Conservation (phyloP, 2,888 invertebrate species). For the Cephus rjabovi region DNA sequence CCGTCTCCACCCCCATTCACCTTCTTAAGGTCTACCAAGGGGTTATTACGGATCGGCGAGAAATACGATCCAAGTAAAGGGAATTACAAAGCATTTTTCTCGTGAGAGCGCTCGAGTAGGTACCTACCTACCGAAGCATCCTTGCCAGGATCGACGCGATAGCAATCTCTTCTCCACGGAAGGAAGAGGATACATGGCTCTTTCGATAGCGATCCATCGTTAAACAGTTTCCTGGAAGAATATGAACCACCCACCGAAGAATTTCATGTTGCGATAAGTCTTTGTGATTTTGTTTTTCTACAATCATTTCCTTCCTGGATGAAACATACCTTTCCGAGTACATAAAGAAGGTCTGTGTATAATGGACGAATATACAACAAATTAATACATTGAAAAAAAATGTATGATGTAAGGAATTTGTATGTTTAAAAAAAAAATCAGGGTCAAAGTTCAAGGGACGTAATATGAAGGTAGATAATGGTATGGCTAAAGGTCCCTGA, state of each 20-base stretch:
- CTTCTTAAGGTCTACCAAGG: background rate
- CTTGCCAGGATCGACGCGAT: background rate
- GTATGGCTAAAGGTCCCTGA: background rate
- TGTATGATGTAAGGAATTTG: background rate
- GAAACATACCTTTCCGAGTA: background rate
- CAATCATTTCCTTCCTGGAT: constrained; percentile 12
- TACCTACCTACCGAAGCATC: background rate
- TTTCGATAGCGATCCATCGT: background rate
- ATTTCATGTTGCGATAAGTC: background rate
- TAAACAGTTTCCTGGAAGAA: background rate
- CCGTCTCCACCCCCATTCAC: background rate
- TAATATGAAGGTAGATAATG: background rate
- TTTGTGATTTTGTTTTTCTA: constrained; percentile 7
- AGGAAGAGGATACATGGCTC: background rate
- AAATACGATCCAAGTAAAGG: background rate
- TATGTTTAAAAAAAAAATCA: background rate
- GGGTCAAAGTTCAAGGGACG: background rate
- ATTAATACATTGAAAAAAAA: background rate
- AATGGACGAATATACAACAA: background rate
- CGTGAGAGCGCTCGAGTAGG: background rate
- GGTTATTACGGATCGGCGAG: constrained; percentile 6
- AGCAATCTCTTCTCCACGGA: background rate
- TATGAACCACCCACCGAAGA: background rate
- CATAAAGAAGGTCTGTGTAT: background rate
- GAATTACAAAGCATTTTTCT: constrained; percentile 1